Base-by-base conservation (phyloP, 2,797 vertebrate genomes). In the Gallinago solitaria region DNA sequence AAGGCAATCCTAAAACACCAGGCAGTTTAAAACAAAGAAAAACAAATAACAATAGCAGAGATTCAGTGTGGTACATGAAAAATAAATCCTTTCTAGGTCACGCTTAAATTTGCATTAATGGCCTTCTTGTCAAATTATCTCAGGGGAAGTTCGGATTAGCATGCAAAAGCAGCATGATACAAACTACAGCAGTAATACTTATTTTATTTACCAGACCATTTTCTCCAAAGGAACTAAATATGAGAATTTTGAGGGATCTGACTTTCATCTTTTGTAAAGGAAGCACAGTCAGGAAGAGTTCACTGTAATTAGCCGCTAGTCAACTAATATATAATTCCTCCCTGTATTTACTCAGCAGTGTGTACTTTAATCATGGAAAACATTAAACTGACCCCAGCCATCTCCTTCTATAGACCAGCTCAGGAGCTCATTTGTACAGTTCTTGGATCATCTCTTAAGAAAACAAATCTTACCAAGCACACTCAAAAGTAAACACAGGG, bases 71-170 rank as follows among this genome's bases (percentile, higher is more conserved):
- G 37, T 92, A 93, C 89, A 84, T 47, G 83, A 73, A 90, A 95
- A 90, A 60, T 90, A 93, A 93, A 93, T 82, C 83, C 88, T 93
- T 96, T 96, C 95, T 94, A 91, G 93, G 90, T 97, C 94, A 94
- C 0, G 45, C 87, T 93, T 88, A 92, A 91, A 96, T 96, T 95
- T 95, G 91, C 93, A 95, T 93, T 97, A 96, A 95, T 83, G 91
- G 89, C 71, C 77, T 89, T 91, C 92, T 94, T 95, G 96, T 92
- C 94, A 95, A 95, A 96, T 85, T 93, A 87, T 96, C 95, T 94
- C 95, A 89, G 68, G 93, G 94, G 92, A 93, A 45, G 32, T 83
- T 73, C 0, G 10, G 83, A 94, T 92, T 93, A 83, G 74, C 89
- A 95, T 91, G 92, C 81, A 64, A 93, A 83, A 96, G 76, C 28